Base-by-base conservation (phyloP, 2,797 vertebrate species). In the Columba guinea region DNA sequence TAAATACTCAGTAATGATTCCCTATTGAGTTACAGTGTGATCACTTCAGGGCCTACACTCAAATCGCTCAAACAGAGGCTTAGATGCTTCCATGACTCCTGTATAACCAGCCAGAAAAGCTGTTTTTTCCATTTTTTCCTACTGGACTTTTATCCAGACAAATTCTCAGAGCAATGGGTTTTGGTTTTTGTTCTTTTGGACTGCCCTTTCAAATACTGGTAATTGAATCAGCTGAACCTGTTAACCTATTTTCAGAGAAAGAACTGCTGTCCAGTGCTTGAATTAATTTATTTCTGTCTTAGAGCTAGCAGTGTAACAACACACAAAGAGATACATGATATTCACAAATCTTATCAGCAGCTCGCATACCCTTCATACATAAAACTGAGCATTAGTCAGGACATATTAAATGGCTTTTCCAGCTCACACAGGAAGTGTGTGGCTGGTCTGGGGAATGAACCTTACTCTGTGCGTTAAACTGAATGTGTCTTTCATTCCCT, bases 21-120 rank as follows among this genome's bases (percentile, higher is more conserved):
- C 64, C 32, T 20, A 0, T 7, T 39, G 56, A 49, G 52, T 68
- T 64, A 44, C 46, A 23, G 34, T 11, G 9, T 0, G 0, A 19
- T 28, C 44, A 2, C 32, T 71, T 84, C 49, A 64, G 49, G 35
- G 10, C 35, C 37, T n/a, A 4, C 23, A 13, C 7, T 8, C 21
- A 58, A 12, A 23, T 71, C 23, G 73, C 75, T 77, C 1, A 0
- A 27, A 16, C 26, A 52, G 39, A 87, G 58, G 39, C 41, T 35
- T 41, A 46, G 49, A 19, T 70, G 28, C 44, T 87, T 87, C 65
- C 32, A 20, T 23, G 23, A 46, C 39, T 78, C 8, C 35, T 26
- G 5, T 37, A 28, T 55, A 56, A 82, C 49, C 34, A 58, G 52
- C 6, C 28, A 53, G 64, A 49, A 89, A 87, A 87, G n/a, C 35